Percentiles rank a stretch among this genome's conserved stretches.
phyloP scores from a whole-genome alignment of 2,888 invertebrate genomes.

The Artemia sinica region DNA sequence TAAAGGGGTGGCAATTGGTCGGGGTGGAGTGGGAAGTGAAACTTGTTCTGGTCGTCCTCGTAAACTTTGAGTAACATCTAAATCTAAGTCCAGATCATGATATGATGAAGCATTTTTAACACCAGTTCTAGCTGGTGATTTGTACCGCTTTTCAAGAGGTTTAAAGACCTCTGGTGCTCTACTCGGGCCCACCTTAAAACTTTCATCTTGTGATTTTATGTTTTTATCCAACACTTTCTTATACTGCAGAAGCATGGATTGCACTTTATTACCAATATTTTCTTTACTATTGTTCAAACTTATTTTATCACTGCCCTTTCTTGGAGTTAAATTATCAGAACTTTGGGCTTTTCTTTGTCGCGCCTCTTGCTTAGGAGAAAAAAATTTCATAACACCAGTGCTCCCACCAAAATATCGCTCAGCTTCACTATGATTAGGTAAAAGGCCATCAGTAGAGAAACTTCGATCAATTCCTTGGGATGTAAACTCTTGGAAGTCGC shows the following conservation, averaged over 20 bases:
- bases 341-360: not conserved
- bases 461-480: constrained; percentile 28
- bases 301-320: not conserved
- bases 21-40: constrained; percentile 6
- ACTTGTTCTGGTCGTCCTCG: not conserved
- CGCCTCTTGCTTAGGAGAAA: not conserved
- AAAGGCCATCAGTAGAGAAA: constrained; percentile 29
- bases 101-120: constrained; percentile 1
- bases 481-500: constrained; percentile 23
- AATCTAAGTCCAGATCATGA: not conserved
- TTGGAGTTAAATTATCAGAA: constrained; percentile 7
- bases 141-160: constrained; percentile 1
- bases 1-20: not conserved
- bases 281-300: constrained; percentile 6
- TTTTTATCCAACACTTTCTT: constrained; percentile 6
- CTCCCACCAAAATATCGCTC: constrained; percentile 28
- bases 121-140: not conserved
- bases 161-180: not conserved
- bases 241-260: constrained; percentile 6
- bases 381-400: not conserved
- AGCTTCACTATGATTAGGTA: constrained; percentile 29
- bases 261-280: constrained; percentile 5
- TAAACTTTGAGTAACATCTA: constrained; percentile 5
- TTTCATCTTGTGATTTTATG: not conserved
- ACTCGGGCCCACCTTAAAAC: not conserved